Base-by-base conservation (phyloP, 1,140 invertebrate species). In the Lasaia peninsularis region DNA sequence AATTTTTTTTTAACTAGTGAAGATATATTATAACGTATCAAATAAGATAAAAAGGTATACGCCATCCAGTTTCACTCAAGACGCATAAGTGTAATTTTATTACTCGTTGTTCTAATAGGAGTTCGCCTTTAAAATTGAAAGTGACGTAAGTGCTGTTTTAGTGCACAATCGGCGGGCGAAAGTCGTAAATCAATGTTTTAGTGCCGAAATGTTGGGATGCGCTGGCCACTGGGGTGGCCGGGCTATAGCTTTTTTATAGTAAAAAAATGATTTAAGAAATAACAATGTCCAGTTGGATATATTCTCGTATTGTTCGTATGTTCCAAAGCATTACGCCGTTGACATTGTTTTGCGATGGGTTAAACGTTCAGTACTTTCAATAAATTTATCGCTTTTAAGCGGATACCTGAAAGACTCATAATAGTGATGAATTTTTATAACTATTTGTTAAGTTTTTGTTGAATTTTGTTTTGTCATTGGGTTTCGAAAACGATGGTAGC, bases 131-230 rank as follows among this genome's bases (percentile, higher is more conserved):
- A 86, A 88, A 88, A 88, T 86, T 88, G 82, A 88, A 88, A 88
- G 85, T 86, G 85, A 86, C 81, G 82, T 88, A 84, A 86, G 81
- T 85, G 82, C 79, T 74, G 75, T 86, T 86, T 88, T 88, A 86
- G 80, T 86, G 73, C 81, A 77, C 85, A 85, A 86, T 86, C 82
- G 78, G 71, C 80, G 79, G 69, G 76, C 78, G 71, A 82, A 77
- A 78, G 85, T 78, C 80, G 77, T 88, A 88, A 86, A 88, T 88
- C 85, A 88, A 83, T 80, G 81, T 86, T 88, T 86, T 86, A 86
- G 82, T 86, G 78, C 82, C 80, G 80, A 88, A 88, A 86, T 88
- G 79, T 88, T 85, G 78, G 73, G 80, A 88, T 88, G 81, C 80
- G 73, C 75, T 67, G 77, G 80, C 85, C 79, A 81, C 80, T 82